Evolutionary conservation across 2,888 invertebrate genomes (phyloP).

Genomic region (Erannis defoliaria): DNA sequence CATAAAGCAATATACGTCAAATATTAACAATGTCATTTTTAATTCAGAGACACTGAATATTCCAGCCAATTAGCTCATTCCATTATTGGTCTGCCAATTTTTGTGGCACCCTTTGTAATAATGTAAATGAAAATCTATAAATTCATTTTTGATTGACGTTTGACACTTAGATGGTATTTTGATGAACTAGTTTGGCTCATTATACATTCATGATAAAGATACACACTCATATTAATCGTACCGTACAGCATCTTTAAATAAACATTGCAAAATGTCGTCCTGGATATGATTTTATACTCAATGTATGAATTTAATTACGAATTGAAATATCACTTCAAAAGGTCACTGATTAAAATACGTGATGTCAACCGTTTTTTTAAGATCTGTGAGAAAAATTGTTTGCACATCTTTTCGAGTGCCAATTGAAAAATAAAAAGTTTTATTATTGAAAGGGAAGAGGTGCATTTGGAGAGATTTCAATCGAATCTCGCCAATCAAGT

Average conservation of each 20-base stretch:
- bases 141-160: slow-evolving; percentile 75
- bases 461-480: slow-evolving; percentile 75
- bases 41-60: slow-evolving; percentile 60
- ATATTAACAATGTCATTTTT: slow-evolving; percentile 61
- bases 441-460: slow-evolving; percentile 69
- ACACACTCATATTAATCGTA: not conserved
- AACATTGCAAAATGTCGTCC: slow-evolving; percentile 34
- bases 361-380: slow-evolving; percentile 51
- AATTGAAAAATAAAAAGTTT: slow-evolving; percentile 63
- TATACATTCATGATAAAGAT: slow-evolving; percentile 58
- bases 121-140: slow-evolving; percentile 60
- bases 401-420: slow-evolving; percentile 58
- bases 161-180: slow-evolving; percentile 57
- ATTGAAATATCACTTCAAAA: slow-evolving; percentile 20
- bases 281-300: slow-evolving; percentile 10
- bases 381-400: slow-evolving; percentile 73
- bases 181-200: slow-evolving; percentile 69
- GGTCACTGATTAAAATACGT: slow-evolving; percentile 27
- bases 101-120: slow-evolving; percentile 55
- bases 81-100: slow-evolving; percentile 68
- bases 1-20: slow-evolving; percentile 66
- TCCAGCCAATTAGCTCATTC: slow-evolving; percentile 72
- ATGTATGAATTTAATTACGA: slow-evolving; percentile 13
- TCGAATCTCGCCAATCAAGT: slow-evolving; percentile 81
- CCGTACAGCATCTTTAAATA: slow-evolving; percentile 43